phyloP scores from a whole-genome alignment of 2,797 vertebrate species.

The Sebastolobus altivelis region DNA sequence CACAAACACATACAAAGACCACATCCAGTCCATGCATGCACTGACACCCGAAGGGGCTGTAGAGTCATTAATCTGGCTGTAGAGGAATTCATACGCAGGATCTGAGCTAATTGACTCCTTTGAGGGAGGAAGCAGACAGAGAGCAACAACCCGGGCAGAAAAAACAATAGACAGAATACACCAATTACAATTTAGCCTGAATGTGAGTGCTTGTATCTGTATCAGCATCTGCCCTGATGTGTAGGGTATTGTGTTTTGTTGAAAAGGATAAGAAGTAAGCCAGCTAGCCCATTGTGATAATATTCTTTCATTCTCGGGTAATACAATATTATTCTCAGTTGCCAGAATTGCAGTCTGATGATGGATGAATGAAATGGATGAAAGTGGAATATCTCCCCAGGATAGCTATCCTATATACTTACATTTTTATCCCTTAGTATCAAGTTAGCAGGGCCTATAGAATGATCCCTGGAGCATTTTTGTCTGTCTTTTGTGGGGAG shows the following conservation, averaged over 20 bases:
- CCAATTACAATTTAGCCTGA: background rate
- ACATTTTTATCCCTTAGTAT: conserved; percentile 46
- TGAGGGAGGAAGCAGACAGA: conserved; percentile 24
- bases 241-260: conserved; percentile 12
- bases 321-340: conserved; percentile 10
- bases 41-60: conserved; percentile 16
- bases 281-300: background rate
- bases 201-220: background rate
- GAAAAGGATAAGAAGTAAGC: background rate
- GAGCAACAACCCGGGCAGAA: background rate
- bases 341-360: conserved; percentile 24
- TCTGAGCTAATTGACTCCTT: conserved; percentile 40
- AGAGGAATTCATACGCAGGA: conserved; percentile 40
- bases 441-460: conserved; percentile 30
- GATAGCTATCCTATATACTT: conserved; percentile 14
- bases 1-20: conserved; percentile 17
- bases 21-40: background rate
- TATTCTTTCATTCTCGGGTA: conserved; percentile 13
- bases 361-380: conserved; percentile 28
- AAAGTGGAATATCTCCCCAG: conserved; percentile 29
- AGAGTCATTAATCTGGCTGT: conserved; percentile 43
- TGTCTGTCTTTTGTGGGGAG: conserved; percentile 52
- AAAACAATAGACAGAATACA: conserved; percentile 6
- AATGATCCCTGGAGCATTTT: conserved; percentile 42
- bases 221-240: conserved; percentile 1